phyloP scores from a whole-genome alignment of 2,888 invertebrate genomes.

The Diloba caeruleocephala region DNA sequence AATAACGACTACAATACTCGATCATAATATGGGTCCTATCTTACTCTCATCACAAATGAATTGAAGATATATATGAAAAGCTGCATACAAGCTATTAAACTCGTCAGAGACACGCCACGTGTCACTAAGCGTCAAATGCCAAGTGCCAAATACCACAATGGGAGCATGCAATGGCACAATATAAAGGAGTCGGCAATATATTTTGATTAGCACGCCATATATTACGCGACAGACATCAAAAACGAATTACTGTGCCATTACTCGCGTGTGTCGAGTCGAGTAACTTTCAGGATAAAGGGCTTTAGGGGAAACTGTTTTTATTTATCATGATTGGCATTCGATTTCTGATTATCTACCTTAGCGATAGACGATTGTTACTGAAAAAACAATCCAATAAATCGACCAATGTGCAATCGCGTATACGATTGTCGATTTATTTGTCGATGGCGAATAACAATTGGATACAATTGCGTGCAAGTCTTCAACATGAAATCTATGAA shows the following conservation, averaged over 20 bases:
- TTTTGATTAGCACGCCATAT: conserved; percentile 74
- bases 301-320: conserved; percentile 57
- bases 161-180: conserved; percentile 57
- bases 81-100: conserved; percentile 51
- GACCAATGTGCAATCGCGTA: too few species aligned
- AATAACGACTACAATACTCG: conserved; percentile 12
- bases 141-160: conserved; percentile 58
- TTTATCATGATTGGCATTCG: conserved; percentile 54
- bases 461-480: too few species aligned
- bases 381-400: too few species aligned
- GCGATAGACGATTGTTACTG: too few species aligned
- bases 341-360: conserved; percentile 46
- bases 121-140: conserved; percentile 51
- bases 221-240: conserved; percentile 75
- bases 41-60: conserved; percentile 27
- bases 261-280: conserved; percentile 64
- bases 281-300: conserved; percentile 63
- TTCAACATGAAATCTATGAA: too few species aligned
- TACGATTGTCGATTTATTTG: too few species aligned
- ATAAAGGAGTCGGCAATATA: conserved; percentile 72
- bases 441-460: too few species aligned
- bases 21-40: conserved; percentile 23
- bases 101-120: conserved; percentile 53
- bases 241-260: conserved; percentile 74
- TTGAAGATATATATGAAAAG: conserved; percentile 48